Percentiles rank a stretch among this genome's conserved stretches.
phyloP scores from a whole-genome alignment of 2,797 vertebrate species.

The Catharus ustulatus region DNA sequence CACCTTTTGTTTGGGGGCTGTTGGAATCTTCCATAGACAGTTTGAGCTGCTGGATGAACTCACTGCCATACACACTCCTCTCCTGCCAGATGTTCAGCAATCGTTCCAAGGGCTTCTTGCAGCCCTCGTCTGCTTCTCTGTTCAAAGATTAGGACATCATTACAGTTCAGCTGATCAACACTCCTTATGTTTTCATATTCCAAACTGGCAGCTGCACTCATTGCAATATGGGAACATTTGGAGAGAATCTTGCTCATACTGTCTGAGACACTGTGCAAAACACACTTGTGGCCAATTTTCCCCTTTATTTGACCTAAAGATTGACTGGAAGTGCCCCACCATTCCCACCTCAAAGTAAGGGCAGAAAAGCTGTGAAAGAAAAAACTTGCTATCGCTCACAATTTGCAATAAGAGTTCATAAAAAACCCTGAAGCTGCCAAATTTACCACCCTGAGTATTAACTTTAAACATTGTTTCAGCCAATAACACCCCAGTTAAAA shows the following conservation, averaged over 20 bases:
- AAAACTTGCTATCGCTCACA: neutral
- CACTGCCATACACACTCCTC: slow-evolving; percentile 89
- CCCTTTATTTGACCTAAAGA: neutral
- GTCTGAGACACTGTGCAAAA: neutral
- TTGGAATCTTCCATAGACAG: slow-evolving; percentile 94
- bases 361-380: neutral
- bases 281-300: neutral
- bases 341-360: neutral
- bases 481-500: slow-evolving; percentile 38
- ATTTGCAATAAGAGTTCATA: neutral
- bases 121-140: slow-evolving; percentile 92
- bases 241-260: neutral
- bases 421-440: neutral
- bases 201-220: neutral
- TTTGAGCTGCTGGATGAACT: slow-evolving; percentile 97
- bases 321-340: neutral
- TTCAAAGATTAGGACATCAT: slow-evolving; percentile 54
- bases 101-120: slow-evolving; percentile 95
- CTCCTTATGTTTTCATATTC: neutral
- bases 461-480: slow-evolving; percentile 16
- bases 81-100: slow-evolving; percentile 98
- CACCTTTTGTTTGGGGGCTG: slow-evolving; percentile 91
- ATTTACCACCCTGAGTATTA: neutral
- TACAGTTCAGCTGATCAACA: neutral
- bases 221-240: rapidly evolving